Conservation (phyloP, 2,888 invertebrate species). For the Ormyrus nitidulus region DNA sequence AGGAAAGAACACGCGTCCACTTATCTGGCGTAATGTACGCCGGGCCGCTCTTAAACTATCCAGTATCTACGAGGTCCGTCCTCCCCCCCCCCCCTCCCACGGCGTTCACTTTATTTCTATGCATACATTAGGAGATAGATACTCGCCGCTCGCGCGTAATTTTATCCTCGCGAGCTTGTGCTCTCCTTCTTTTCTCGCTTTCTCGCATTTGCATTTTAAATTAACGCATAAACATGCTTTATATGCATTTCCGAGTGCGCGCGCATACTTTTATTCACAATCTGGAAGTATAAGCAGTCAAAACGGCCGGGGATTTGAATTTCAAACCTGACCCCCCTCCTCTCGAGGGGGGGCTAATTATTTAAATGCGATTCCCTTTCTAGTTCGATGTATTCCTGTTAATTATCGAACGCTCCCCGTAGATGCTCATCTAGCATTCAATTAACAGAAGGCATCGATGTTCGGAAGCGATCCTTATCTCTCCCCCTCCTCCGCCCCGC, state of each 20-base stretch:
- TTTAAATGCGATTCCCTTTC: slow-evolving; percentile 17
- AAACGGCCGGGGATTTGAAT: slow-evolving; percentile 32
- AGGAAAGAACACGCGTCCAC: slow-evolving; percentile 29
- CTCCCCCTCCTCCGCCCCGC: background rate
- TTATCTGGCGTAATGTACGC: slow-evolving; percentile 36
- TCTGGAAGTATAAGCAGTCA: slow-evolving; percentile 30
- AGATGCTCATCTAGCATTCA: background rate
- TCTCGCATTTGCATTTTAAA: slow-evolving; percentile 17
- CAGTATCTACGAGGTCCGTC: slow-evolving; percentile 17
- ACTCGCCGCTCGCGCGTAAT: background rate
- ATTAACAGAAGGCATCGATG: slow-evolving; percentile 17
- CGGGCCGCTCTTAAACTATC: slow-evolving; percentile 30
- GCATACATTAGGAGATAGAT: slow-evolving; percentile 15
- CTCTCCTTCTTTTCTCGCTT: background rate
- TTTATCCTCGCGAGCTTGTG: background rate
- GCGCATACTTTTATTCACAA: slow-evolving; percentile 3
- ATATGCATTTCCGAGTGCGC: slow-evolving; percentile 39
- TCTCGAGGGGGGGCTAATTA: slow-evolving; percentile 4
- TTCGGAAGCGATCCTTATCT: slow-evolving; percentile 12
- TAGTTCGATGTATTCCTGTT: slow-evolving; percentile 9
- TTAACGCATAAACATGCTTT: slow-evolving; percentile 42
- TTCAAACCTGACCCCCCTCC: slow-evolving; percentile 11
- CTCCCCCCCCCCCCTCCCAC: background rate
- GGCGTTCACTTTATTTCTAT: slow-evolving; percentile 35
- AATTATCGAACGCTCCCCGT: background rate